Base-by-base conservation (phyloP, 2,113 vertebrate species). In the Sus scrofa region DNA sequence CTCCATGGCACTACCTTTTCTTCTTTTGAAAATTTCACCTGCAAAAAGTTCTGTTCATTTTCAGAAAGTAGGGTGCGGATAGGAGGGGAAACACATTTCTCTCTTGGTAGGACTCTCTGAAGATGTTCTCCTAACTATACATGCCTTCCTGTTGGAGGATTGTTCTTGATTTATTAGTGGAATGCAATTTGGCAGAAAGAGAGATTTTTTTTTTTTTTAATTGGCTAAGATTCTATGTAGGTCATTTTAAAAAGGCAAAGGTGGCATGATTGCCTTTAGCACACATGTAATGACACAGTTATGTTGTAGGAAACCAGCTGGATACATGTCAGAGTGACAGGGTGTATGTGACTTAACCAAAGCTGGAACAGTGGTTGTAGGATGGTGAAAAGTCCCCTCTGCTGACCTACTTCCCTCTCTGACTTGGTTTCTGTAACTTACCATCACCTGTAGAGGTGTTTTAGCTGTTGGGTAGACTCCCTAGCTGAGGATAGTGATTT, bases 231-330 rank as follows among this genome's bases (percentile, higher is more conserved):
- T 94, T 94, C 63, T 86, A 16, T 24, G 6, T 19, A 27, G 16
- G 26, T 92, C 65, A 11, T 39, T 68, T 96, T 74, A 71, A 75
- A 79, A 37, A 27, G 58, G 79, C 74, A 74, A 63, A n/a, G 94
- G 15, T 89, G 84, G 92, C 91, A 39, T 89, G 90, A 70, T 94
- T 97, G 81, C 87, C 91, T 89, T 20, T 74, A 89, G 94, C 82
- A 85, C 39, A 7, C 1, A 34, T 65, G 83, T 65, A 90, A 58
- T 94, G 75, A 68, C 74, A 44, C 7, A 2, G 85, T n/a, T 74
- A 67, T n/a, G 86, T 93, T 84, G 54, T 50, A 54, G 37, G 94
- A 97, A 96, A 78, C 88, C 97, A 85, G 77, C 89, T 91, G 93
- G 83, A 82, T 30, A 32, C 60, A 1, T 74, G 81, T 93, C 32